These are phyloP conservation scores for Halcyon badia DNA, from an alignment of 2,797 vertebrate genomes.

Conservation along the genomic window DNA sequence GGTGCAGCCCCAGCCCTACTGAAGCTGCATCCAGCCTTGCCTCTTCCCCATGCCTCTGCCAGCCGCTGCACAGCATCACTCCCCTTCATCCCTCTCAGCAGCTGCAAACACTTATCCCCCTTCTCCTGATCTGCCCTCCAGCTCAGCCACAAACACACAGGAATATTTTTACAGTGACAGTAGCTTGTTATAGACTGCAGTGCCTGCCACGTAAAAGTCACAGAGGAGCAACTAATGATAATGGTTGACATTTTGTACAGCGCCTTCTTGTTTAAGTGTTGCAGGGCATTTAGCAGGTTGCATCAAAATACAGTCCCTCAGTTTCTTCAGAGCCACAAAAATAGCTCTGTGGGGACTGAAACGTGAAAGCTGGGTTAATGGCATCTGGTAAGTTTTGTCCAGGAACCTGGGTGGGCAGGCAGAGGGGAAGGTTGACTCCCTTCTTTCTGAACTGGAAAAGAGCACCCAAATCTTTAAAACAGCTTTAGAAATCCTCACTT, in stretches of 20 bases:
- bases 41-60: not conserved
- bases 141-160: not conserved
- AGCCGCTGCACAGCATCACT: not conserved
- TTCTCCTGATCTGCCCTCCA: not conserved
- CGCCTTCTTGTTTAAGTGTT: not conserved
- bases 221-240: slow-evolving; percentile 7
- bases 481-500: not conserved
- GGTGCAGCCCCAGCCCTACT: not conserved
- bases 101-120: not conserved
- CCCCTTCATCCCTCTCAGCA: not conserved
- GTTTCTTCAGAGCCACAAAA: not conserved
- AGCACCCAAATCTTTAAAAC: not conserved
- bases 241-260: not conserved
- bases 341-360: not conserved
- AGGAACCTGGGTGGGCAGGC: not conserved
- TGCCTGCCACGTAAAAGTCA: slow-evolving; percentile 21
- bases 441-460: not conserved
- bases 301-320: not conserved
- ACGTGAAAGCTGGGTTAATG: not conserved
- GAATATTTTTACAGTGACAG: not conserved
- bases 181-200: slow-evolving; percentile 21
- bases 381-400: not conserved
- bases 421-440: not conserved
- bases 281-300: not conserved
- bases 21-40: not conserved